These are phyloP conservation scores for Oedothorax gibbosus DNA, from an alignment of 1,140 invertebrate species.

Conservation along the genomic window DNA sequence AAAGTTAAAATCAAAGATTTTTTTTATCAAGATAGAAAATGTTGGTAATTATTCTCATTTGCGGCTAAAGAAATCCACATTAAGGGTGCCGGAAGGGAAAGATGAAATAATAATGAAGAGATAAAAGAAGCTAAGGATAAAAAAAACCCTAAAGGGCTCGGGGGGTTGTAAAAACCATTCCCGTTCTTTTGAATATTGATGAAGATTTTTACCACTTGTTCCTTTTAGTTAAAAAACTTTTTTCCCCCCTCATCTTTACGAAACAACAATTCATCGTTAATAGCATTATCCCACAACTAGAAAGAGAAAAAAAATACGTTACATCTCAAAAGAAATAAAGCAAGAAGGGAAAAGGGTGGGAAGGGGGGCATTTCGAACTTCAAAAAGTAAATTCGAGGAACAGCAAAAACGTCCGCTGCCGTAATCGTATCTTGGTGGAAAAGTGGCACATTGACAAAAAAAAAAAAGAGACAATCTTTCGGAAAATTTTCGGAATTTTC, in stretches of 20 bases:
- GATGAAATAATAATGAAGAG: constrained; percentile 58
- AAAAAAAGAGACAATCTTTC: too few relatives aligned
- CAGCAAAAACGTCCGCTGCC: constrained; percentile 52
- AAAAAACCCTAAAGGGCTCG: constrained; percentile 50
- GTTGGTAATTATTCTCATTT: constrained; percentile 59
- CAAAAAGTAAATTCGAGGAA: constrained; percentile 57
- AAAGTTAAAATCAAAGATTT: too few relatives aligned
- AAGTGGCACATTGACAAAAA: too few relatives aligned
- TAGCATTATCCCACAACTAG: constrained; percentile 52
- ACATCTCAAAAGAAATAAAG: constrained; percentile 1
- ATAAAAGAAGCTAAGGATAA: background rate
- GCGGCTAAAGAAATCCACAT: constrained; percentile 48
- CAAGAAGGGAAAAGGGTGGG: constrained; percentile 26
- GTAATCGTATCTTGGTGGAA: too few relatives aligned
- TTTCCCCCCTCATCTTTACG: constrained; percentile 18
- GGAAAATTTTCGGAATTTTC: too few relatives aligned
- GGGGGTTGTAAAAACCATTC: constrained; percentile 57
- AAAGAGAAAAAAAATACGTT: background rate
- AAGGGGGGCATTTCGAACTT: constrained; percentile 48
- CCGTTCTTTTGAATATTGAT: constrained; percentile 61
- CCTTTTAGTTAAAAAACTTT: constrained; percentile 57
- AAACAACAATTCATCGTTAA: constrained; percentile 60
- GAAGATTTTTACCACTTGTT: constrained; percentile 61
- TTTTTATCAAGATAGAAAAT: constrained; percentile 9
- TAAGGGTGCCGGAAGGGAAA: constrained; percentile 56